Conservation (phyloP, 37 sponge, comb jelly and placozoan genomes). For the Oopsacas minuta region DNA sequence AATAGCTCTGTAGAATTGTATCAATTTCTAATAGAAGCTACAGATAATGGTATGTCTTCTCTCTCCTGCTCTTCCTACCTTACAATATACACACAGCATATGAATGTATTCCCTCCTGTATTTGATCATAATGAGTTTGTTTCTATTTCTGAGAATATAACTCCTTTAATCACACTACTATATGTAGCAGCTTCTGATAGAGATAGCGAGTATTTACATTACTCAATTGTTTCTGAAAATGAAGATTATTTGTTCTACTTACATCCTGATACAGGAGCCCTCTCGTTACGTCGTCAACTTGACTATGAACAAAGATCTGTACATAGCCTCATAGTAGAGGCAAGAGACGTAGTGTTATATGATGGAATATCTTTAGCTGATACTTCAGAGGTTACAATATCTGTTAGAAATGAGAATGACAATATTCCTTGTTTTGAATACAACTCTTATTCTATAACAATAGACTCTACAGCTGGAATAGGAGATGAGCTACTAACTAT, state of each 20-base stretch:
- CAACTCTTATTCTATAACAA: neutral
- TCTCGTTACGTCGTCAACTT: neutral
- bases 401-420: neutral
- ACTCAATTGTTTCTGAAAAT: neutral
- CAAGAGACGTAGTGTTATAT: neutral
- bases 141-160: neutral
- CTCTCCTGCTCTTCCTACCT: neutral
- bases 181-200: neutral
- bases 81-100: neutral
- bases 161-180: neutral
- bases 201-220: neutral
- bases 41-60: neutral
- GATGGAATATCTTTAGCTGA: neutral
- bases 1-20: neutral
- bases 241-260: neutral
- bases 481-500: neutral
- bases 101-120: neutral
- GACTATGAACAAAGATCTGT: neutral
- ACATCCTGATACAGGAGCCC: neutral
- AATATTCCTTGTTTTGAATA: neutral
- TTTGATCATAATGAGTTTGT: neutral
- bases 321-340: neutral
- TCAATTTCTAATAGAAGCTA: neutral
- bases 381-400: neutral
- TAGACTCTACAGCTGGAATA: neutral